Conservation (phyloP, 2,888 invertebrate species). For the Drosophila eohydei region DNA sequence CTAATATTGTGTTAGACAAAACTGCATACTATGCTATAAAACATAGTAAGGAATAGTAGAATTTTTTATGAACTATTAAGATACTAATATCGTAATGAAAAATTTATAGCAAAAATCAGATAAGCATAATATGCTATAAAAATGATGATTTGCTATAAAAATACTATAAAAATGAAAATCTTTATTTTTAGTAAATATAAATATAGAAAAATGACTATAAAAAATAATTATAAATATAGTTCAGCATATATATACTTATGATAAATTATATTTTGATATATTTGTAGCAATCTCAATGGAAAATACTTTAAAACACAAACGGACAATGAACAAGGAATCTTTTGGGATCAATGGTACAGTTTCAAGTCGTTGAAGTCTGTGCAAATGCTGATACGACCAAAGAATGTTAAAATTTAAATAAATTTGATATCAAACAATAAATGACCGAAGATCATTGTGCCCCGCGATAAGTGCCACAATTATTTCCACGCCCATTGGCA, state of each 20-base stretch:
- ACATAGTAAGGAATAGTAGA: no score
- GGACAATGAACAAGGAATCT: slow-evolving; percentile 86
- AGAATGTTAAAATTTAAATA: slow-evolving; percentile 31
- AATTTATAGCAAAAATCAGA: background rate
- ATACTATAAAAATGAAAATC: background rate
- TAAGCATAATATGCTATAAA: background rate
- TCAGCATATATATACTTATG: no score
- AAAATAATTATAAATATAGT: no score
- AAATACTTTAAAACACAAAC: slow-evolving; percentile 78
- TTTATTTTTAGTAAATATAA: background rate
- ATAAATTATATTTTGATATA: no score
- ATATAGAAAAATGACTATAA: background rate
- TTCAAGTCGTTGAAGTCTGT: slow-evolving; percentile 87
- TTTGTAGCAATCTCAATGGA: slow-evolving; percentile 88
- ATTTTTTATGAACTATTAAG: no score
- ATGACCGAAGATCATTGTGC: background rate
- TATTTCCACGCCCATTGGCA: slow-evolving; percentile 18
- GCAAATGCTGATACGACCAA: slow-evolving; percentile 87
- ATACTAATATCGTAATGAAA: no score
- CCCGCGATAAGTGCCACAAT: slow-evolving; percentile 5
- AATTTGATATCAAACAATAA: background rate
- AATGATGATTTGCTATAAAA: background rate
- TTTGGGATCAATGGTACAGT: slow-evolving; percentile 89
- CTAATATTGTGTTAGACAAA: no score
- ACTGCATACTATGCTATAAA: background rate